These are phyloP conservation scores for Heteropelma amictum DNA, from an alignment of 2,888 invertebrate genomes.

Conservation along the genomic window DNA sequence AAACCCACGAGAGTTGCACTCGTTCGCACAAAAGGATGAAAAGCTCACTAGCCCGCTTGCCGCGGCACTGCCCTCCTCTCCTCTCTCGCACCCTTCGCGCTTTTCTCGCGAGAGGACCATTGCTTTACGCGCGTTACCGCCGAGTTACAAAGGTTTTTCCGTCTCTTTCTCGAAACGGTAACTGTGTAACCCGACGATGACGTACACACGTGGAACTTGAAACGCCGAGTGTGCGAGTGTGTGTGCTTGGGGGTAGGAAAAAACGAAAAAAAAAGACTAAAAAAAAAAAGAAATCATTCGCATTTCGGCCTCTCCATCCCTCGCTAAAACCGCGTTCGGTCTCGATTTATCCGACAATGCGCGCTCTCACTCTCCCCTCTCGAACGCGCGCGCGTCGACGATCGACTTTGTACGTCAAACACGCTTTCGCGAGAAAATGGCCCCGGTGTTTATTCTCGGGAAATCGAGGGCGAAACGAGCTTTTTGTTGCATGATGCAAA, in stretches of 20 bases:
- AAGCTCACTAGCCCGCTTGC: slow-evolving; percentile 62
- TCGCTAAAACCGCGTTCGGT: slow-evolving; percentile 50
- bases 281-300: too few relatives aligned
- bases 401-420: slow-evolving; percentile 31
- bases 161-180: slow-evolving; percentile 63
- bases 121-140: slow-evolving; percentile 33
- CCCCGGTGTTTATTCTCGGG: slow-evolving; percentile 3
- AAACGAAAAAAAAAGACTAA: slow-evolving; percentile 54
- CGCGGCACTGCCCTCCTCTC: slow-evolving; percentile 28
- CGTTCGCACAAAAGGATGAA: slow-evolving; percentile 65
- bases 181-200: slow-evolving; percentile 60
- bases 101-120: slow-evolving; percentile 55
- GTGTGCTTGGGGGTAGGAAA: slow-evolving; percentile 54
- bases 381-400: slow-evolving; percentile 16
- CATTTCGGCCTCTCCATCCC: slow-evolving; percentile 15
- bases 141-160: slow-evolving; percentile 69
- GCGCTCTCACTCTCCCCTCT: neutral
- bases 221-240: slow-evolving; percentile 17
- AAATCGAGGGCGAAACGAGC: slow-evolving; percentile 50
- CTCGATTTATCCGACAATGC: slow-evolving; percentile 32
- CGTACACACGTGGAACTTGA: slow-evolving; percentile 66
- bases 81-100: slow-evolving; percentile 38
- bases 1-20: slow-evolving; percentile 63
- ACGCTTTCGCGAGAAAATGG: neutral
- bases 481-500: slow-evolving; percentile 42